Evolutionary conservation across 2,113 vertebrate species (phyloP).

Genomic region (Dipodomys merriami): DNA sequence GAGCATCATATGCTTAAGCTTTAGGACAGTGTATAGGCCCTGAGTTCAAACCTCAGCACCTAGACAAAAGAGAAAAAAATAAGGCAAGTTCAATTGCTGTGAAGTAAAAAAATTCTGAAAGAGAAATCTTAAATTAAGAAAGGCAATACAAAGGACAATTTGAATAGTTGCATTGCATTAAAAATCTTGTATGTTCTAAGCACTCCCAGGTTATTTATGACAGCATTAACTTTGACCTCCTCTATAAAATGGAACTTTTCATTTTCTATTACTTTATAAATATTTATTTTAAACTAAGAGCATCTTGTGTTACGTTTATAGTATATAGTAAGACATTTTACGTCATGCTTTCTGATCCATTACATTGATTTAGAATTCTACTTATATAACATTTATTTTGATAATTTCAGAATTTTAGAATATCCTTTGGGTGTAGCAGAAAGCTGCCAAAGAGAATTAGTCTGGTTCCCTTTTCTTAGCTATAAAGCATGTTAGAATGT

Average conservation of each 20-base stretch:
- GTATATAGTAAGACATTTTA: conserved; percentile 5
- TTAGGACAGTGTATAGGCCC: too few relatives aligned
- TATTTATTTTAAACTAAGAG: conserved; percentile 18
- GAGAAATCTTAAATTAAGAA: conserved; percentile 58
- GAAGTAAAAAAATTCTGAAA: background rate
- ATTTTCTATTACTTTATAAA: background rate
- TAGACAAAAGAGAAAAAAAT: background rate
- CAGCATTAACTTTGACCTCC: background rate
- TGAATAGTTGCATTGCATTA: background rate
- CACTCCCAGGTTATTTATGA: background rate
- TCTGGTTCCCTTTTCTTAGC: background rate
- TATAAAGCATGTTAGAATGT: background rate
- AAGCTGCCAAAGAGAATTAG: background rate
- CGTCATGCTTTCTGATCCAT: background rate
- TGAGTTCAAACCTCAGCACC: too few relatives aligned
- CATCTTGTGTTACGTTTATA: conserved; percentile 20
- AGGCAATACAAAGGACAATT: conserved; percentile 19
- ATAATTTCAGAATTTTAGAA: background rate
- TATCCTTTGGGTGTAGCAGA: conserved; percentile 21
- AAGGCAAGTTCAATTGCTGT: background rate
- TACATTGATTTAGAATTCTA: conserved; percentile 41
- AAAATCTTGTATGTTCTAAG: conserved; percentile 30
- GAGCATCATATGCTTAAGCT: too few relatives aligned
- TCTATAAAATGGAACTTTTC: background rate
- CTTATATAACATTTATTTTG: conserved; percentile 7